Base-by-base conservation (phyloP, 2,113 vertebrate genomes). In the Diglossa brunneiventris region DNA sequence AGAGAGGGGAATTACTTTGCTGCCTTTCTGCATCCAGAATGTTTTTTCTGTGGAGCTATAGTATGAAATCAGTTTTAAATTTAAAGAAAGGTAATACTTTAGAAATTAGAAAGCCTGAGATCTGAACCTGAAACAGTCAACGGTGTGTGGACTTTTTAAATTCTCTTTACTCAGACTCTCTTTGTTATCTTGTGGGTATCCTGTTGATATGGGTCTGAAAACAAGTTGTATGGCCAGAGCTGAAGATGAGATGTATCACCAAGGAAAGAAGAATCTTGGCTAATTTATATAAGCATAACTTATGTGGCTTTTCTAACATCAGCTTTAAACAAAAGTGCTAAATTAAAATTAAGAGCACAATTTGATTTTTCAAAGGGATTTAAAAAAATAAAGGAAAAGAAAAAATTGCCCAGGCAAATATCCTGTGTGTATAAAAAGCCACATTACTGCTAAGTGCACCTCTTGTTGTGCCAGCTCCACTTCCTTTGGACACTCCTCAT, bases 291-390 rank as follows among this genome's bases (percentile, higher is more conserved):
- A 7, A 94, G 41, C 49, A 53, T 46, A 69, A 24, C 77, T 95
- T 96, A 30, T 89, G 87, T 2, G 35, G 18, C 72, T 95, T 96
- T 97, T 90, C 81, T 90, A 95, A 89, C 33, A 92, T 62, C 4
- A 72, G 62, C 39, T 90, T 88, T 69, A 90, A 95, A 27, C 7
- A 21, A 44, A 66, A 44, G 31, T 5, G 33, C n/a, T 24, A 19
- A 69, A 67, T 44, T 76, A 89, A 82, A 86, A 77, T 92, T 92
- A 84, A 87, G 73, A 96, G 90, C 33, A 79, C 35, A 90, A 13
- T 86, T 68, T 47, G 44, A 19, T 78, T 74, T 88, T 88, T 87
- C 21, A 15, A n/a, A 63, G 14, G 10, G 18, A 4, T 13, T 12
- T 20, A 0, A 21, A 73, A 72, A 75, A 78, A 10, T 35, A 53